Evolutionary conservation across 2,113 vertebrate genomes (phyloP), one percentile per base, ranked within the genome.

Genomic region (Microtus ochrogaster): DNA sequence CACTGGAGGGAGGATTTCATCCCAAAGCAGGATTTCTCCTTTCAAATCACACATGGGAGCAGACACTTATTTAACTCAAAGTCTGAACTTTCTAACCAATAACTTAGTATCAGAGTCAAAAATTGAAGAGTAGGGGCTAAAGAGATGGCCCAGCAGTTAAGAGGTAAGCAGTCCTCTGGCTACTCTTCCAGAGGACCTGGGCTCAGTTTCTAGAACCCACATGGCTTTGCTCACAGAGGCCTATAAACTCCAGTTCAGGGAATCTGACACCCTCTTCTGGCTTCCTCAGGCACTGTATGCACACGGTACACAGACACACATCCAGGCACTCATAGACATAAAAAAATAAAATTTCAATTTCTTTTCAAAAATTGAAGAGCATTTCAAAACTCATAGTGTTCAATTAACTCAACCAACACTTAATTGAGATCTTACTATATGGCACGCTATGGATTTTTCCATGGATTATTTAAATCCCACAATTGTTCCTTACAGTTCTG

Each of bases 41-140:
- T 84, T 28, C 26, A 76, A 79, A 49, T 58, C 21, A 22, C 41
- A 81, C 30, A 55, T 22, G 47, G 79, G n/a, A 68, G 36, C 24
- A 92, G 63, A 41, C 41, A 58, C 61, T 90, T 86, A 13, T 84
- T 94, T 86, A 70, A 39, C 76, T 85, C 87, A 84, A 88, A 82
- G 16, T 70, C 76, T 28, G 21, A 91, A 77, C 41, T 79, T 49
- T 11, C 44, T 36, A 84, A 83, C 72, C 22, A 77, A 77, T 58
- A 74, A 93, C 19, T 30, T 41, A 82, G 9, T 10, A 61, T 26
- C 10, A 12, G 17, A 86, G 24, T 30, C 66, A 73, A 55, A 94
- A 79, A 28, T 86, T 76, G 58, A 72, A 55, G n/a, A 70, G 93
- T 84, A 83, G 78, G 78, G n/a, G 33, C 19, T 55, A 10, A 33